Evolutionary conservation across 2,888 invertebrate species (phyloP), one percentile per base, ranked within the genome.

Genomic region (Tachina lurida): DNA sequence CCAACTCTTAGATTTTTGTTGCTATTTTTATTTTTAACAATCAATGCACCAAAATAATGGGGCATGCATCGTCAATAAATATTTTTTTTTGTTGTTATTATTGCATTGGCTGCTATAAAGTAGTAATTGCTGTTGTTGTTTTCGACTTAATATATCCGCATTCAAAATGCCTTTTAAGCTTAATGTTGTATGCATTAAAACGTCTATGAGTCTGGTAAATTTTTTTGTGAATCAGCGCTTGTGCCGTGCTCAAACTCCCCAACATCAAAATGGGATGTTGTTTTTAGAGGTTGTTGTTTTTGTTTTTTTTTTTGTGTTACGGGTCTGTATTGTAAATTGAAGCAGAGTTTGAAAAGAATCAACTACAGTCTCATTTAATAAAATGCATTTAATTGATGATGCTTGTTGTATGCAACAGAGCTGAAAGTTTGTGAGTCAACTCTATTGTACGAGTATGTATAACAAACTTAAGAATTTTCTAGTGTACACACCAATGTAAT

Each of bases 91-190:
- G 17, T 76, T 31, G 54, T 58, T 68, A 10, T 74, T 68, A 9
- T 74, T 74, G 15, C 54, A 54, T 17, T 63, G 31, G 13, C n/a
- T 58, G n/a, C 17, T 73, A 49, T 31, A 31, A 31, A 31, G 31
- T 49, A 15, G 56, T n/a, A 39, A 10, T 79, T 74, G 17, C 49
- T 45, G 7, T 71, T 65, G 54, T 58, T 49, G 17, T 70, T 70
- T n/a, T 47, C 22, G 31, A 47, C 49, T 68, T 76, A 79, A 83
- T 76, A 82, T 67, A 86, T 86, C 86, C 86, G 86, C 83, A 83
- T 83, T 83, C 79, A 73, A 86, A 84, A 79, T 76, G 79, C 83
- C 79, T 86, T 83, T 86, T 86, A 83, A 86, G 83, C 73, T 75
- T 65, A 83, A 86, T 86, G 73, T 54, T 79, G 67, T 62, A 76